Evolutionary conservation across 2,797 vertebrate species (phyloP).

Genomic region (Limnodromus scolopaceus): DNA sequence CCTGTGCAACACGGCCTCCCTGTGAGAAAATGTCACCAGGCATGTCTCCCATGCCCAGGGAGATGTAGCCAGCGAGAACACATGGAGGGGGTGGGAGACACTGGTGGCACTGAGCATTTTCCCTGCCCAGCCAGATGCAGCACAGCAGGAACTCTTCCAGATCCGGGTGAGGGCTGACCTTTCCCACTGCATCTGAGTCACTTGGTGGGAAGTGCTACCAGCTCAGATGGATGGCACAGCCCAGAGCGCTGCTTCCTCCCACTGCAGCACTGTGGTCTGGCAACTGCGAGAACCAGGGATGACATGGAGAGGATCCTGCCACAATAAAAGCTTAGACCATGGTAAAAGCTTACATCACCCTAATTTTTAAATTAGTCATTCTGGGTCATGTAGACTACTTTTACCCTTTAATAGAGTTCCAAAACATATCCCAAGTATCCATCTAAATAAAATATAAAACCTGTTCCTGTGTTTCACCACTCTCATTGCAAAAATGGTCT

Average conservation of each 20-base stretch:
- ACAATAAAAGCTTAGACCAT: not conserved
- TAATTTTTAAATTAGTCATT: not conserved
- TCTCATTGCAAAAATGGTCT: not conserved
- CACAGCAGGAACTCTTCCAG: not conserved
- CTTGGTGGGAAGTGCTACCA: not conserved
- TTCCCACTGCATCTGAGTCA: not conserved
- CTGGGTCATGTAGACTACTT: not conserved
- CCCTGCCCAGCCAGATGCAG: not conserved
- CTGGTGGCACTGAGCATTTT: not conserved
- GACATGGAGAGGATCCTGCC: not conserved
- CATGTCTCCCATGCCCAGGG: not conserved
- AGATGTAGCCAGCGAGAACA: not conserved
- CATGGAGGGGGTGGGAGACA: not conserved
- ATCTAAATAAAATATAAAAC: not conserved
- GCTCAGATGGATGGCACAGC: rapidly evolving
- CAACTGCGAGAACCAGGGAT: not conserved
- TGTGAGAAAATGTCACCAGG: not conserved
- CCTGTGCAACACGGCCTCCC: rapidly evolving
- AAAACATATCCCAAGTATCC: not conserved
- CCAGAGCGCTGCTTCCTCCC: not conserved
- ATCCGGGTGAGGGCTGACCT: not conserved
- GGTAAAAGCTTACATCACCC: not conserved
- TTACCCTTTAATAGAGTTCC: not conserved
- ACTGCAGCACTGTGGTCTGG: rapidly evolving
- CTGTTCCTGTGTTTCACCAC: not conserved